These are phyloP conservation scores for Philotrypesis tridentata DNA, from an alignment of 1,140 invertebrate genomes.

Conservation along the genomic window DNA sequence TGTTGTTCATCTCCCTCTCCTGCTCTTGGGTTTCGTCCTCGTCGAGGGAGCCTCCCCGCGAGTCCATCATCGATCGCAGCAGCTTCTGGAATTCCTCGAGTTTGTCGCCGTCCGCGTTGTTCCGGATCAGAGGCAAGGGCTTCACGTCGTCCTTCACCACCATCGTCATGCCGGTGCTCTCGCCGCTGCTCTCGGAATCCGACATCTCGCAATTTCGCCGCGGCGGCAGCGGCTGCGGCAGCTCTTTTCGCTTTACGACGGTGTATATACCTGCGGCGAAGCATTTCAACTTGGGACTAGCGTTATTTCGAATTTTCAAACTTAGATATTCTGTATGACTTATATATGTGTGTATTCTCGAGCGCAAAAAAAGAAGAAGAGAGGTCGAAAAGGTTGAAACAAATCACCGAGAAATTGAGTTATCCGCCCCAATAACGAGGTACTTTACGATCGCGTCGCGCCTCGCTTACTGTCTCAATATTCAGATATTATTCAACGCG, in stretches of 20 bases:
- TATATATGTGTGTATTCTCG: too few species aligned
- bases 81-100: constrained; percentile 68
- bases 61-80: constrained; percentile 66
- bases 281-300: background rate
- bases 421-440: constrained; percentile 63
- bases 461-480: constrained; percentile 58
- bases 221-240: constrained; percentile 24
- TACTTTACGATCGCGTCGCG: constrained; percentile 57
- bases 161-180: constrained; percentile 50
- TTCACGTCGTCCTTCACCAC: constrained; percentile 46
- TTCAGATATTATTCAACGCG: constrained; percentile 61
- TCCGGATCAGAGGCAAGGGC: constrained; percentile 37
- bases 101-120: constrained; percentile 61
- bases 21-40: constrained; percentile 54
- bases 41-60: constrained; percentile 58
- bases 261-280: background rate
- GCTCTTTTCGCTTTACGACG: background rate
- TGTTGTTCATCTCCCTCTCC: constrained; percentile 50
- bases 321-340: too few species aligned
- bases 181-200: constrained; percentile 61
- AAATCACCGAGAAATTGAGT: constrained; percentile 57
- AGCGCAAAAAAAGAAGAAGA: too few species aligned
- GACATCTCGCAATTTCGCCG: constrained; percentile 60
- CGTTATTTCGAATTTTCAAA: background rate
- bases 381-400: too few species aligned